Conservation (phyloP, 2,888 invertebrate genomes). For the Glaucopsyche alexis region DNA sequence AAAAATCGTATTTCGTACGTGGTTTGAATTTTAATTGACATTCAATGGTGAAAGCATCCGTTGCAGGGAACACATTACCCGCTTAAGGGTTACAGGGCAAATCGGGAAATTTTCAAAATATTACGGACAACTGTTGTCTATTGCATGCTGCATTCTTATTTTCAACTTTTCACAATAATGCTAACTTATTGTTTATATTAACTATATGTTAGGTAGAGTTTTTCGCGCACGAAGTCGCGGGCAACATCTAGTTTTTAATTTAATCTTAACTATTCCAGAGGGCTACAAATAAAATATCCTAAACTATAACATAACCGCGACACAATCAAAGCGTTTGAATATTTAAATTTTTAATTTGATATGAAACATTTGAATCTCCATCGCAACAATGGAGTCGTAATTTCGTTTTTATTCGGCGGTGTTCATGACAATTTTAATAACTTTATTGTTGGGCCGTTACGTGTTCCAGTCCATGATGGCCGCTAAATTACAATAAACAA, state of each 20-base stretch:
- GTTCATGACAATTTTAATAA: conserved; percentile 62
- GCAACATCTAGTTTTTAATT: no score
- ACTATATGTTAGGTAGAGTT: no score
- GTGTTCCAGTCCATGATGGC: conserved; percentile 65
- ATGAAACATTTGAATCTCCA: conserved; percentile 30
- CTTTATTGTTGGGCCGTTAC: conserved; percentile 66
- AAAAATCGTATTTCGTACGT: conserved; percentile 81
- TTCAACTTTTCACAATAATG: no score
- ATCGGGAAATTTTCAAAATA: conserved; percentile 31
- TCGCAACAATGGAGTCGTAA: conserved; percentile 42
- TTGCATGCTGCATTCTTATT: background rate
- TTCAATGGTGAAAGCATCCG: conserved; percentile 59
- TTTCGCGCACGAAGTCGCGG: no score
- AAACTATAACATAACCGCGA: background rate
- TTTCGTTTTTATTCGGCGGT: conserved; percentile 47
- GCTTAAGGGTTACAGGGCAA: conserved; percentile 49
- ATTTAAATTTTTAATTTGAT: conserved; percentile 12
- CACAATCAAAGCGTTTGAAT: conserved; percentile 2
- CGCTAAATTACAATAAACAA: conserved; percentile 76
- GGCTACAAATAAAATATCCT: no score
- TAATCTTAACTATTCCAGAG: no score
- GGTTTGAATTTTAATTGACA: conserved; percentile 81
- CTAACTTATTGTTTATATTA: no score
- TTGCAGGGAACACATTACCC: conserved; percentile 62
- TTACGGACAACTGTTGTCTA: conserved; percentile 14